Base-by-base conservation (phyloP, 2,113 vertebrate species). In the Vimba vimba region DNA sequence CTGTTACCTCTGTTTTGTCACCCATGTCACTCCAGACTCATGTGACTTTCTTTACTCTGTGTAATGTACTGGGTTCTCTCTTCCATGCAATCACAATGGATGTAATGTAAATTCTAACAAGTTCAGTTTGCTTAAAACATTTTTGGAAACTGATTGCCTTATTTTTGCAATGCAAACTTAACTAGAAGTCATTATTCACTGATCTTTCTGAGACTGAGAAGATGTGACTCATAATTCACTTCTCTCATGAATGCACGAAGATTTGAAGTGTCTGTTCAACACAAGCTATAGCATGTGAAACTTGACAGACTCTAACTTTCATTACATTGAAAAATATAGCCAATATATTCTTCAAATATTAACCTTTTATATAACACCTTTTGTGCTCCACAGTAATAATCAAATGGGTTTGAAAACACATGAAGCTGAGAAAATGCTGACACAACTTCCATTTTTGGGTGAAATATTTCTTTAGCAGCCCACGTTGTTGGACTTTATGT, bases 381-480 rank as follows among this genome's bases (percentile, higher is more conserved):
- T 74, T 7, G 43, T 1, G 23, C 43, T 47, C 12, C 23, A 74
- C 71, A 74, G 71, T 25, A 47, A 47, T 47, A 74, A 23, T 74
- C 30, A 36, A 4, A n/a, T 8, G 12, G 12, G 33, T 79, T 79
- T 25, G 19, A 57, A 79, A 39, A 23, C 21, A 62, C 21, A 39
- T 15, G 12, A 62, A 19, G 78, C 59, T 79, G n/a, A 69, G n/a
- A 64, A 62, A 76, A 57, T n/a, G 55, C 55, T 47, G 83, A 55
- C 84, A 79, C 52, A 76, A 50, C 25, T 45, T 81, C 43, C 36
- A 66, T 66, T 81, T 66, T 45, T 25, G 43, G 21, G 17, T 19
- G 47, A 77, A 50, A 55, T 55, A 55, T 77, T 77, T 77, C 75
- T 77, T 79, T 60, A 76, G 68, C 45, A 76, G 52, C 80, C 33